Percentiles rank a stretch among this genome's conserved stretches.
Evolutionary conservation across 1,140 invertebrate species (phyloP).

Genomic region (Calycopis cecrops): DNA sequence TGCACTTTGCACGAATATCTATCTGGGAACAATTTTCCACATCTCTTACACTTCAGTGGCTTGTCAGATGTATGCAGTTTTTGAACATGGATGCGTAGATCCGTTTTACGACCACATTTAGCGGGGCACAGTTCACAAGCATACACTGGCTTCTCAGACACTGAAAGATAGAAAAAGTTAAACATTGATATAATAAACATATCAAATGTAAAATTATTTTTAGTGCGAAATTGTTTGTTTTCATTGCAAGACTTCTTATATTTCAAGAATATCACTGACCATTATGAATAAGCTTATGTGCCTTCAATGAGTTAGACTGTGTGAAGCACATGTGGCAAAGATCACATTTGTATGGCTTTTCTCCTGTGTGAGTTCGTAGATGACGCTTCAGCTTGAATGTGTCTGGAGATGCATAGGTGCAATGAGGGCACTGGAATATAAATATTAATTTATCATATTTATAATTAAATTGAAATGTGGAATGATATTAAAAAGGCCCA

Average conservation of each 20-base stretch:
- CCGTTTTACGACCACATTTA: constrained; percentile 97
- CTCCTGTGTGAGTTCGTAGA: constrained; percentile 95
- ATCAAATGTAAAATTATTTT: too few relatives aligned
- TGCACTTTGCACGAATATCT: constrained; percentile 84
- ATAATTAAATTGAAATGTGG: background rate
- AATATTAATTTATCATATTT: background rate
- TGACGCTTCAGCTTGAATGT: constrained; percentile 98
- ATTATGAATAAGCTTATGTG: constrained; percentile 96
- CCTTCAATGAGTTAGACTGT: constrained; percentile 96
- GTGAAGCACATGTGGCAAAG: constrained; percentile 94
- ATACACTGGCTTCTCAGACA: constrained; percentile 95
- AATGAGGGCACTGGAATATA: constrained; percentile 89
- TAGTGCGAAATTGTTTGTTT: too few relatives aligned
- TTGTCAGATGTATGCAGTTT: constrained; percentile 96
- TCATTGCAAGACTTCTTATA: too few relatives aligned
- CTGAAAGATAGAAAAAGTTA: constrained; percentile 60
- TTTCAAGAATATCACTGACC: constrained; percentile 74
- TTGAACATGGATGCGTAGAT: constrained; percentile 96
- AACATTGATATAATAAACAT: too few relatives aligned
- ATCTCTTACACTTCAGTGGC: constrained; percentile 94
- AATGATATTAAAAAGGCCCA: background rate
- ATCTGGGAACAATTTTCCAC: constrained; percentile 94
- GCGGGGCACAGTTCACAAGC: constrained; percentile 96
- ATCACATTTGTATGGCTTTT: constrained; percentile 94
- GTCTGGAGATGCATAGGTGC: constrained; percentile 97